Evolutionary conservation across 2,113 vertebrate species (phyloP).

Genomic region (Macquaria ambigua): DNA sequence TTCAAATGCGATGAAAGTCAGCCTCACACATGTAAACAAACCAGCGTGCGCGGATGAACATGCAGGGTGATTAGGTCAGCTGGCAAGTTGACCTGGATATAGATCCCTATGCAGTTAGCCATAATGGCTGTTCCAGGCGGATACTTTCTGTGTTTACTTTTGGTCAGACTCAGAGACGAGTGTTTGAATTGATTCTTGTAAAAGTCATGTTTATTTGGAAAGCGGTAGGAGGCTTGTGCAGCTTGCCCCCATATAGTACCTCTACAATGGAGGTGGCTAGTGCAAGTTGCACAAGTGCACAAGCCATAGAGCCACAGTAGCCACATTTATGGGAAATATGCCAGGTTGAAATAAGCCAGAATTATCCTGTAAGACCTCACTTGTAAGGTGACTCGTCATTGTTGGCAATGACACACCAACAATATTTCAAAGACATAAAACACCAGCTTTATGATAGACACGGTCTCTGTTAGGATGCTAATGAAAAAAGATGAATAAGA

Average conservation of each 20-base stretch:
- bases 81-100: not conserved
- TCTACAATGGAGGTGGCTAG: too few relatives aligned
- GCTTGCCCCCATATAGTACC: not conserved
- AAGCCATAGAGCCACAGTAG: not conserved
- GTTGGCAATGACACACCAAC: not conserved
- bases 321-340: not conserved
- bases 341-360: not conserved
- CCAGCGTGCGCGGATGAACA: not conserved
- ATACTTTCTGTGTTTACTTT: too few relatives aligned
- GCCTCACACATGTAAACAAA: not conserved
- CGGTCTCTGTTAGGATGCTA: not conserved
- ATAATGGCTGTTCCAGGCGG: not conserved
- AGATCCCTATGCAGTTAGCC: not conserved
- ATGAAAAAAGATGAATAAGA: too few relatives aligned
- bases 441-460: not conserved
- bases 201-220: not conserved
- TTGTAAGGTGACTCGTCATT: not conserved
- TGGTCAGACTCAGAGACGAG: not conserved
- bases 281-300: not conserved
- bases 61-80: too few relatives aligned
- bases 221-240: not conserved
- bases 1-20: not conserved
- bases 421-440: not conserved
- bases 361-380: not conserved
- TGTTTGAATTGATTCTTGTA: not conserved